Evolutionary conservation across 2,888 invertebrate species (phyloP).

Genomic region (Diogma glabrata): DNA sequence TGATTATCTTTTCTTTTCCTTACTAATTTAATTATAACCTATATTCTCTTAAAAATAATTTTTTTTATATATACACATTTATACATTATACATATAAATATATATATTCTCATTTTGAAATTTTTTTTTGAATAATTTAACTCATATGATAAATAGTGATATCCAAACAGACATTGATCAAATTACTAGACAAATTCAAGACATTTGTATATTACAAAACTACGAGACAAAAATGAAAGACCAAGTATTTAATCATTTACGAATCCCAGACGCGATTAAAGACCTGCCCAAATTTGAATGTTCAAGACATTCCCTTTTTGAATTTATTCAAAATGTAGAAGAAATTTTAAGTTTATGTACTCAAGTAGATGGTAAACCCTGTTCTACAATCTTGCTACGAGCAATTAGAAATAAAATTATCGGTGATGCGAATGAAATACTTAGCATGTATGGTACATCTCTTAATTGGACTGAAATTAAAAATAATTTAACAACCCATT

Average conservation of each 20-base stretch:
- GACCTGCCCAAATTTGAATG: conserved; percentile 17
- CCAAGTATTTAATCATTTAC: conserved; percentile 12
- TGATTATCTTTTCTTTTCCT: too few species aligned
- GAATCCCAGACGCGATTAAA: conserved; percentile 19
- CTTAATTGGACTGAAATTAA: conserved; percentile 17
- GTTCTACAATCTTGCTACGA: background rate
- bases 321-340: conserved; percentile 17
- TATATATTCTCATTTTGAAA: too few species aligned
- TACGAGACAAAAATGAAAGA: too few species aligned
- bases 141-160: too few species aligned
- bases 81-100: too few species aligned
- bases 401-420: background rate
- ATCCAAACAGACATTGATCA: too few species aligned
- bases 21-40: too few species aligned
- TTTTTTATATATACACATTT: too few species aligned
- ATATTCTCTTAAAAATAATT: too few species aligned
- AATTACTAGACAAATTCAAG: too few species aligned
- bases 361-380: conserved; percentile 13
- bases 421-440: background rate
- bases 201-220: too few species aligned
- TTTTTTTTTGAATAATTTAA: too few species aligned
- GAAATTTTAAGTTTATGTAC: conserved; percentile 14
- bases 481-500: conserved; percentile 17
- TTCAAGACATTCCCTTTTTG: conserved; percentile 13
- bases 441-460: conserved; percentile 18